Percentiles rank a stretch among this genome's conserved stretches.
Evolutionary conservation across 1,140 invertebrate species (phyloP).

Genomic region (Muscidifurax raptorellus): DNA sequence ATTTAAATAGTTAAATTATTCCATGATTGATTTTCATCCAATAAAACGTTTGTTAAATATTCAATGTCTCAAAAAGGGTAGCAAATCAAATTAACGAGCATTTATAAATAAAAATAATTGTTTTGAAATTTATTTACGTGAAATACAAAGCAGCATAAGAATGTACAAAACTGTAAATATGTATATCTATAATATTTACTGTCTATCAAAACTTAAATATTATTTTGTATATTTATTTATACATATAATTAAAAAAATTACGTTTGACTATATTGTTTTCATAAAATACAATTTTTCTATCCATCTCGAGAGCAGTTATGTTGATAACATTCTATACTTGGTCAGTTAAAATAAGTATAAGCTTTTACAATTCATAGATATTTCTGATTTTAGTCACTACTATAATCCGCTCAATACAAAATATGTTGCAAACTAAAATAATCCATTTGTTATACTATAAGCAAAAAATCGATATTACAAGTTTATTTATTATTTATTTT

Average conservation of each 20-base stretch:
- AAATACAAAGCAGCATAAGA: conserved; percentile 23
- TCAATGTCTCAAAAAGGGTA: too few relatives aligned
- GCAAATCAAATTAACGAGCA: background rate
- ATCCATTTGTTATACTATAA: too few relatives aligned
- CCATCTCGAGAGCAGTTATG: too few relatives aligned
- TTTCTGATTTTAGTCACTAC: background rate
- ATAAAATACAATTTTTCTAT: background rate
- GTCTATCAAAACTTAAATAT: conserved; percentile 14
- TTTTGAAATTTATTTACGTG: conserved; percentile 27
- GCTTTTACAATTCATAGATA: background rate
- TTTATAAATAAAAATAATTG: background rate
- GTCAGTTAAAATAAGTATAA: too few relatives aligned
- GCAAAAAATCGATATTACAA: too few relatives aligned
- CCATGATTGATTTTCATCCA: too few relatives aligned
- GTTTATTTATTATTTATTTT: too few relatives aligned
- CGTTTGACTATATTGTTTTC: background rate
- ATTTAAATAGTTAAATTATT: too few relatives aligned
- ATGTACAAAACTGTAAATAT: conserved; percentile 43
- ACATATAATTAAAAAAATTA: conserved; percentile 12
- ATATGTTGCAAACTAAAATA: too few relatives aligned
- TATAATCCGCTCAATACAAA: background rate
- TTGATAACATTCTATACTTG: background rate
- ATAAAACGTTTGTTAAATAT: too few relatives aligned
- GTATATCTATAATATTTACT: background rate
- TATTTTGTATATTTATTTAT: conserved; percentile 8